Evolutionary conservation across 2,888 invertebrate species (phyloP), one percentile per base, ranked within the genome.

Genomic region (Eupithecia subumbrata): DNA sequence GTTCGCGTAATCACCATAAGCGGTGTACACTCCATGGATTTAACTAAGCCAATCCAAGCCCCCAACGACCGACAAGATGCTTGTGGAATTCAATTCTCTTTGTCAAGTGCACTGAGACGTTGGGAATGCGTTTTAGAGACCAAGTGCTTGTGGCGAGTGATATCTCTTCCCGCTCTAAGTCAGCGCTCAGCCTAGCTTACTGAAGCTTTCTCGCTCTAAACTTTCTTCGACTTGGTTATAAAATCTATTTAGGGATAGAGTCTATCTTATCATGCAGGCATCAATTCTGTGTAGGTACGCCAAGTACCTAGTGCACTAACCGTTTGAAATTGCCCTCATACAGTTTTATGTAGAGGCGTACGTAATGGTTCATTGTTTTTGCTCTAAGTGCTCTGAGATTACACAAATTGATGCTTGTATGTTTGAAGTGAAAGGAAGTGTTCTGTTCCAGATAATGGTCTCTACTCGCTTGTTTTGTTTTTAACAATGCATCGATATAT

Each of bases 331-430:
- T 74, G 64, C 72, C 60, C 68, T 67, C 64, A 64, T 74, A 73
- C 78, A 77, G 79, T 80, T 73, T 69, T 69, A 76, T 73, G 71
- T 69, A 76, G 83, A 85, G 86, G 85, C 84, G 86, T 86, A 81
- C 86, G 86, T 89, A 89, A 90, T 91, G 88, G 89, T 88, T 90
- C 90, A 91, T 92, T 92, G 91, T 92, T 90, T 91, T 89, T 88
- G 88, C 85, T 82, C 87, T 90, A 90, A 91, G 89, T 89, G 89
- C 86, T 84, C 85, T 85, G 85, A 88, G 89, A 90, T 91, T 90
- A 89, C 90, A 88, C 88, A 89, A 90, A 90, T 90, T 88, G 89
- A 88, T 88, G 87, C 86, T 86, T 85, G 86, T 88, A 83, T 87
- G 87, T 88, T 89, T 86, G 86, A 86, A 90, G 92, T 90, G 91